phyloP scores from a whole-genome alignment of 2,113 vertebrate species.

The Daubentonia madagascariensis region DNA sequence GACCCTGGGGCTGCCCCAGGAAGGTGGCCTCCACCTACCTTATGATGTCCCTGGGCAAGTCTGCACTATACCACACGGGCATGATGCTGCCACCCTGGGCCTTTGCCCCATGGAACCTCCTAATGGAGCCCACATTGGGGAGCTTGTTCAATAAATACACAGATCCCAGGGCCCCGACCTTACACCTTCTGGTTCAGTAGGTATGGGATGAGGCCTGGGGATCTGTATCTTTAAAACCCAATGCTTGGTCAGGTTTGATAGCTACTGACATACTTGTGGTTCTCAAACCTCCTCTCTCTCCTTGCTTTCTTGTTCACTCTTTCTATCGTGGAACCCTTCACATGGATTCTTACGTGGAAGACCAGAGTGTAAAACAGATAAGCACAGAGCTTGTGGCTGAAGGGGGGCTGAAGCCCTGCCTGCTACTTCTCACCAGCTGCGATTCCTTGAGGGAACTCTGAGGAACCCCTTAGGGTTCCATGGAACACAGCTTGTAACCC shows the following conservation, averaged over 20 bases:
- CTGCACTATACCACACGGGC: fast-evolving
- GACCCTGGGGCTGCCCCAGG: background rate
- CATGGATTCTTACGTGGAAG: background rate
- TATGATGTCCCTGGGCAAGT: fast-evolving
- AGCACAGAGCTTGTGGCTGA: background rate
- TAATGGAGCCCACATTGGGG: fast-evolving
- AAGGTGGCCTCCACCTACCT: background rate
- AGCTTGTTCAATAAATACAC: fast-evolving
- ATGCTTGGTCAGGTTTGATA: background rate
- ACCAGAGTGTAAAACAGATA: fast-evolving
- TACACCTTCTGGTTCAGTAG: background rate
- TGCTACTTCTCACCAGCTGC: background rate
- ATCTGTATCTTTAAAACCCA: background rate
- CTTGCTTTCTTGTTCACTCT: too few species aligned
- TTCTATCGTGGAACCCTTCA: background rate
- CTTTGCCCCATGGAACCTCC: fast-evolving
- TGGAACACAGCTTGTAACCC: background rate
- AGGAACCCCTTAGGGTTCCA: background rate
- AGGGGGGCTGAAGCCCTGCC: background rate
- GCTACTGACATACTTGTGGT: background rate
- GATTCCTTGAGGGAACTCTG: background rate
- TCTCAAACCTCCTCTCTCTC: background rate
- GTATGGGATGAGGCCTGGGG: background rate
- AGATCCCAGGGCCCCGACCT: background rate
- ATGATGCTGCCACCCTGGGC: background rate